Evolutionary conservation across 2,888 invertebrate genomes (phyloP).

Genomic region (Lamproptera curius): DNA sequence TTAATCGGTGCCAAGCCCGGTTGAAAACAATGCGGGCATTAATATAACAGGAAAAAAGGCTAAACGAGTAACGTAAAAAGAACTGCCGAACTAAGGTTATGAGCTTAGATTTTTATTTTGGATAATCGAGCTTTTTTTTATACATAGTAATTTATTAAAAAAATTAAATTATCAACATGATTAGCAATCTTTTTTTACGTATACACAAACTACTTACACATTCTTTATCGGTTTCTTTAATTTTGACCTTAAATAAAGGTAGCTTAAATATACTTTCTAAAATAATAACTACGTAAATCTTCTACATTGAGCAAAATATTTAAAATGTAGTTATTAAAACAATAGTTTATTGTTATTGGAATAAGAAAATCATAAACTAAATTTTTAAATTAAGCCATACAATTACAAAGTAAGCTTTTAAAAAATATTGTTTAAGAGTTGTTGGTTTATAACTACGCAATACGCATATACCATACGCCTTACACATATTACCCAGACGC

Average conservation of each 20-base stretch:
- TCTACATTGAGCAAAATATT: too few species aligned
- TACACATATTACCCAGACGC: too few species aligned
- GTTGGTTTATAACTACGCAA: too few species aligned
- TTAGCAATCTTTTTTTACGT: not conserved
- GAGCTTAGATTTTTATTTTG: slow-evolving; percentile 7
- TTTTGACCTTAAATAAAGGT: not conserved
- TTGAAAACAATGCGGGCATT: slow-evolving; percentile 37
- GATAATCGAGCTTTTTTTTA: not conserved
- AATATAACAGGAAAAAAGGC: slow-evolving; percentile 35
- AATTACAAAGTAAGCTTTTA: too few species aligned
- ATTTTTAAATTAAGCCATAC: too few species aligned
- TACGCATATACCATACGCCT: too few species aligned
- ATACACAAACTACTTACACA: not conserved
- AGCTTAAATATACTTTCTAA: not conserved
- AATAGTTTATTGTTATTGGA: too few species aligned
- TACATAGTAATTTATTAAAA: not conserved
- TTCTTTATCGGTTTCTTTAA: not conserved
- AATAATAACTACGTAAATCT: too few species aligned
- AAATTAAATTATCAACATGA: not conserved
- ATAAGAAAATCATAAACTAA: too few species aligned
- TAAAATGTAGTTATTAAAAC: too few species aligned
- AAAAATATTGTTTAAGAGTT: too few species aligned
- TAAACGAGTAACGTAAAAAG: slow-evolving; percentile 30
- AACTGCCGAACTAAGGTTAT: slow-evolving; percentile 22
- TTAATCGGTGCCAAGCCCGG: slow-evolving; percentile 42